Conservation (phyloP, 1,140 invertebrate species). For the Papilio xuthus region DNA sequence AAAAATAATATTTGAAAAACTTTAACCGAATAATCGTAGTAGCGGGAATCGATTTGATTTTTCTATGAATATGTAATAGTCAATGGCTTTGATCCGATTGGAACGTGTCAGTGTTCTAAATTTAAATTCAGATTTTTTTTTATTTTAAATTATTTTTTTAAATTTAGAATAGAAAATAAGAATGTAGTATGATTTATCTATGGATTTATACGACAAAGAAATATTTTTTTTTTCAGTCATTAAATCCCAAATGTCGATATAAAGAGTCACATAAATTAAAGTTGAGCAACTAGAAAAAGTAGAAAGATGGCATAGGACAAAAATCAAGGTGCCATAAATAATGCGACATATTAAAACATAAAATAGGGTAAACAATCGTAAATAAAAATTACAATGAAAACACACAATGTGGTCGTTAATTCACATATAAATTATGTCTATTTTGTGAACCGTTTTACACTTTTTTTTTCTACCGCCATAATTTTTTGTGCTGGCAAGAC, state of each 20-base stretch:
- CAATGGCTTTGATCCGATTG: not conserved
- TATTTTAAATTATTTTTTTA: not conserved
- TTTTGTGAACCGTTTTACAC: conserved; percentile 74
- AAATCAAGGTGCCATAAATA: conserved; percentile 72
- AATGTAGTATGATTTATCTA: not conserved
- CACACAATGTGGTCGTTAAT: conserved; percentile 76
- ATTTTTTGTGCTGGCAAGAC: conserved; percentile 66
- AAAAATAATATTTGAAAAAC: conserved; percentile 52
- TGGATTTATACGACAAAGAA: too few species aligned
- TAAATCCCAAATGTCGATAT: conserved; percentile 58
- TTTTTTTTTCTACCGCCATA: conserved; percentile 65
- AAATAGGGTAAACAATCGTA: conserved; percentile 80
- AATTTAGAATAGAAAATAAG: not conserved
- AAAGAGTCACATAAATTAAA: conserved; percentile 64
- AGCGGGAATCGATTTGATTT: conserved; percentile 32
- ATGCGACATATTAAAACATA: conserved; percentile 78
- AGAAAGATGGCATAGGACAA: conserved; percentile 56
- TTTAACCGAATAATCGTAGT: conserved; percentile 48
- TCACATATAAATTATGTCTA: conserved; percentile 77
- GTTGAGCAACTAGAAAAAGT: conserved; percentile 57
- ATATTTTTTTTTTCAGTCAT: conserved; percentile 46
- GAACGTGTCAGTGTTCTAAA: not conserved
- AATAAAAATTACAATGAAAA: conserved; percentile 79
- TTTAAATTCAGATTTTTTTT: not conserved
- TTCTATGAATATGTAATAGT: conserved; percentile 34